Evolutionary conservation across 2,113 vertebrate species (phyloP).

Genomic region (Taxidea taxus): DNA sequence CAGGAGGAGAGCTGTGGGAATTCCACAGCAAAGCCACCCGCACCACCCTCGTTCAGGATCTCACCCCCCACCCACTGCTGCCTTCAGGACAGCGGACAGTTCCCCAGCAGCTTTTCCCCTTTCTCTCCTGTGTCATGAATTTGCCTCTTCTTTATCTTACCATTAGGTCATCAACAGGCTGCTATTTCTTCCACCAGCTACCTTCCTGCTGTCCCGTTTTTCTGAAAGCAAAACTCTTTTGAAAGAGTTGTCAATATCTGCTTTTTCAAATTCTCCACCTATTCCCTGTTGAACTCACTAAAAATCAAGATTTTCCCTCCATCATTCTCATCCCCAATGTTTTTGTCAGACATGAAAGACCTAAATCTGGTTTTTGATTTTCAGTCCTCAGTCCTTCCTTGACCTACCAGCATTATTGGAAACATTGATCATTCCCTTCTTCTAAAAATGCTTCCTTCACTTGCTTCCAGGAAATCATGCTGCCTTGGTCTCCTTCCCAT

Average conservation of each 20-base stretch:
- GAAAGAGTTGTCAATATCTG: background rate
- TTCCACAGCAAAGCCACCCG: background rate
- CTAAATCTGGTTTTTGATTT: background rate
- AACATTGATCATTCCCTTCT: background rate
- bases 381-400: background rate
- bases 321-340: background rate
- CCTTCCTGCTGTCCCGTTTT: background rate
- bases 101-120: fast-evolving
- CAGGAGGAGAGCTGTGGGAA: background rate
- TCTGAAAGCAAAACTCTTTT: background rate
- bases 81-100: background rate
- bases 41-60: fast-evolving
- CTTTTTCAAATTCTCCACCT: background rate
- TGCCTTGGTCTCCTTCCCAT: background rate
- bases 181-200: background rate
- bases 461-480: background rate
- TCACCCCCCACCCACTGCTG: fast-evolving
- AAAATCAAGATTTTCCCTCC: background rate
- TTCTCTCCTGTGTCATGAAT: background rate
- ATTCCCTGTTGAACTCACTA: background rate
- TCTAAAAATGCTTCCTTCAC: background rate
- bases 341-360: background rate
- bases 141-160: background rate
- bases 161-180: background rate
- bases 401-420: background rate